Evolutionary conservation across 1,140 invertebrate genomes (phyloP).

Genomic region (Aricia agestis): DNA sequence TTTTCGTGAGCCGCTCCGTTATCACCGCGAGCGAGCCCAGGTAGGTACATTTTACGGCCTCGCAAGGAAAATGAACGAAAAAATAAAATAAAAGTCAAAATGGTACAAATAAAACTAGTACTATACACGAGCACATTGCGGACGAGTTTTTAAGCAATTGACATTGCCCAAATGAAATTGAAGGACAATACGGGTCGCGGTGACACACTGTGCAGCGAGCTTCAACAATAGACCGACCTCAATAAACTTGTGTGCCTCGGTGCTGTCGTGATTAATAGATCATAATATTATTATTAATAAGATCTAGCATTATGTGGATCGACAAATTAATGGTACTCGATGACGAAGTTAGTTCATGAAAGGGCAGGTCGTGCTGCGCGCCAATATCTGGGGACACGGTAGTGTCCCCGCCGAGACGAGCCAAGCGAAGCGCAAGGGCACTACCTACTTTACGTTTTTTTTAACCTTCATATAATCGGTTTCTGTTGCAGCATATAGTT

Average conservation of each 20-base stretch:
- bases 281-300: background rate
- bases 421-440: too few relatives aligned
- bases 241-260: background rate
- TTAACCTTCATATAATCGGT: too few relatives aligned
- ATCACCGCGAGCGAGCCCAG: slow-evolving; percentile 65
- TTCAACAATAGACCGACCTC: background rate
- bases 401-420: too few relatives aligned
- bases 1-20: slow-evolving; percentile 70
- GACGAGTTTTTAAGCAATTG: slow-evolving; percentile 52
- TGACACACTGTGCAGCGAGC: background rate
- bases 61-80: slow-evolving; percentile 73
- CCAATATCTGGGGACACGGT: too few relatives aligned
- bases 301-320: background rate
- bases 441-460: too few relatives aligned
- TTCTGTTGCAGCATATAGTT: too few relatives aligned
- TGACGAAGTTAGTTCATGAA: background rate
- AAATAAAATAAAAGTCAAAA: slow-evolving; percentile 76
- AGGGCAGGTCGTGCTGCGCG: background rate
- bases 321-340: background rate
- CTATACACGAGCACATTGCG: slow-evolving; percentile 61
- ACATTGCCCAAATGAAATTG: slow-evolving; percentile 37
- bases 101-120: slow-evolving; percentile 73
- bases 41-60: slow-evolving; percentile 74
- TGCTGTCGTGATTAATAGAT: background rate
- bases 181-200: background rate